phyloP scores from a whole-genome alignment of 2,888 invertebrate genomes.

The Drosophila flavopinicola region DNA sequence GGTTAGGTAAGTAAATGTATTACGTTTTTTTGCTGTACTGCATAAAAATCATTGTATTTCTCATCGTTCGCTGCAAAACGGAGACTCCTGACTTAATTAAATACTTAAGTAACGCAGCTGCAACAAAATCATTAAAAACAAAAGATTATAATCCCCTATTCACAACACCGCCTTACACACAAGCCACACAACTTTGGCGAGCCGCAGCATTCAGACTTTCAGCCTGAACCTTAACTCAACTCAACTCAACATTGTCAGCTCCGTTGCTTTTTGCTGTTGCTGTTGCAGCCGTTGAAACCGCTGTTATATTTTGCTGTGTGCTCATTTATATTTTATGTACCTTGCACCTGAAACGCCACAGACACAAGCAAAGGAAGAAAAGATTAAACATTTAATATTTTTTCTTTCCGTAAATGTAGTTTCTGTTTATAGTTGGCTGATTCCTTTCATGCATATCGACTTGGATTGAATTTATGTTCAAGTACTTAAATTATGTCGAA shows the following conservation, averaged over 20 bases:
- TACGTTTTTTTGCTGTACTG: not conserved
- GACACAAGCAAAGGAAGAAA: conserved; percentile 24
- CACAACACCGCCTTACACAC: not conserved
- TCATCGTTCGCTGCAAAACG: not conserved
- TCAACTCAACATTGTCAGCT: conserved; percentile 44
- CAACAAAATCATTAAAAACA: conserved; percentile 44
- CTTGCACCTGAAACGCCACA: conserved; percentile 63
- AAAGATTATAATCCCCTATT: conserved; percentile 26
- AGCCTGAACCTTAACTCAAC: conserved; percentile 21
- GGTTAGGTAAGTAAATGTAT: too few species aligned
- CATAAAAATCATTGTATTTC: not conserved
- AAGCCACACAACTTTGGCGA: conserved; percentile 37
- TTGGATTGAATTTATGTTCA: conserved; percentile 54
- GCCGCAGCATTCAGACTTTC: conserved; percentile 36
- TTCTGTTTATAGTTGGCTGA: conserved; percentile 29
- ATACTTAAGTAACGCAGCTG: conserved; percentile 48
- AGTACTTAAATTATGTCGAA: conserved; percentile 5
- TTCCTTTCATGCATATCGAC: conserved; percentile 13
- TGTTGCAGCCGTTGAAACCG: conserved; percentile 20
- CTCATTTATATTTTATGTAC: conserved; percentile 70
- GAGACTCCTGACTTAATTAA: conserved; percentile 41
- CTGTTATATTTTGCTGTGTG: conserved; percentile 30
- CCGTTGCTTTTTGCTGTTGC: conserved; percentile 26
- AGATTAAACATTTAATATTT: conserved; percentile 69
- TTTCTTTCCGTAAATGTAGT: conserved; percentile 61